These are phyloP conservation scores for Operophtera brumata DNA, from an alignment of 2,888 invertebrate genomes.

Conservation along the genomic window DNA sequence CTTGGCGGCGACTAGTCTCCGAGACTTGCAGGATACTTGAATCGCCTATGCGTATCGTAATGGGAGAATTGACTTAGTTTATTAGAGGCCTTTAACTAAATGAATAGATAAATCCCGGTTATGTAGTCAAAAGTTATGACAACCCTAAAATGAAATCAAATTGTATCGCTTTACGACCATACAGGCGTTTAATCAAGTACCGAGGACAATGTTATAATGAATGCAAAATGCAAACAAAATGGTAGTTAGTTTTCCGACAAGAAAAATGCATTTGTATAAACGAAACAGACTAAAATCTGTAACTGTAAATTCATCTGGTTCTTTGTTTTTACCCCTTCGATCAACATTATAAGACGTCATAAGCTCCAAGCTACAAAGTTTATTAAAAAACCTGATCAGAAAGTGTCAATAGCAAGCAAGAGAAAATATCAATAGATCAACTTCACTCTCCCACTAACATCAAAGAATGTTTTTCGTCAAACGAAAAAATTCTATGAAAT, in stretches of 20 bases:
- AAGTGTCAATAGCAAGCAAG: constrained; percentile 10
- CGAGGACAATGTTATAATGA: constrained; percentile 44
- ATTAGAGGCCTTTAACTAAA: too few species aligned
- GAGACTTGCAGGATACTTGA: too few species aligned
- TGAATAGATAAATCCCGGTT: too few species aligned
- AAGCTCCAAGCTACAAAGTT: neutral
- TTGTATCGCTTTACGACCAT: constrained; percentile 59
- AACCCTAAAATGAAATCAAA: constrained; percentile 51
- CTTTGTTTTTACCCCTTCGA: too few species aligned
- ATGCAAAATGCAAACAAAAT: constrained; percentile 33
- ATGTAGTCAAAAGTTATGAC: constrained; percentile 9
- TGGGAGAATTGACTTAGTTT: too few species aligned
- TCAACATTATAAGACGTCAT: neutral
- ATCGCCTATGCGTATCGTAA: too few species aligned
- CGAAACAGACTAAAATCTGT: neutral
- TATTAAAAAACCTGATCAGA: neutral
- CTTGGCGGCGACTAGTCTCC: too few species aligned
- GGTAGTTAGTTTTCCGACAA: constrained; percentile 5
- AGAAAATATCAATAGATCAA: constrained; percentile 19
- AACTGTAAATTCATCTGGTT: too few species aligned
- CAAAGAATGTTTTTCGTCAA: constrained; percentile 55
- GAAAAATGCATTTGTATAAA: neutral
- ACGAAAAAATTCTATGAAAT: constrained; percentile 54
- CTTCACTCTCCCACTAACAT: constrained; percentile 44
- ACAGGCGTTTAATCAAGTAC: constrained; percentile 59